Conservation (phyloP, 2,113 vertebrate species). For the Acrocephalus arundinaceus region DNA sequence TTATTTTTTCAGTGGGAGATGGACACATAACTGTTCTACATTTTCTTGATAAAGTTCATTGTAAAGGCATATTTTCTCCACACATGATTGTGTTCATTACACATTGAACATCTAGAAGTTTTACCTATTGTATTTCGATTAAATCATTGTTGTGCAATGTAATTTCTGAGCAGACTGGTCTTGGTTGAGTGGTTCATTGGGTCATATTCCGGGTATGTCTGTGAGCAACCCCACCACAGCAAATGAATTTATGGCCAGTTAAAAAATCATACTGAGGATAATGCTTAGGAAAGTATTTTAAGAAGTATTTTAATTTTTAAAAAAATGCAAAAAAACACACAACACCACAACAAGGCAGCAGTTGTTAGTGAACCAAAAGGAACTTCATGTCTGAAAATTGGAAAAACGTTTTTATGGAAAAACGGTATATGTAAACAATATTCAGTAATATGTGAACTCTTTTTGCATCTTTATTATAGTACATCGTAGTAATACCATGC, state of each 20-base stretch:
- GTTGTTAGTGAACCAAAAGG: neutral
- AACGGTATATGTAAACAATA: neutral
- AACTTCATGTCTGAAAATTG: neutral
- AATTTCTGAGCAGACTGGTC: neutral
- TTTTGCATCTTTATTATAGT: neutral
- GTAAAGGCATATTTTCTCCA: neutral
- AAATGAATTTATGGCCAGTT: neutral
- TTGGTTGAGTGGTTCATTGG: neutral
- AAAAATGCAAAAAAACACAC: neutral
- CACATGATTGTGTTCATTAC: neutral
- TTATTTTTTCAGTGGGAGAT: neutral
- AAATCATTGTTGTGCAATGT: neutral
- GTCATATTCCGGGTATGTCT: neutral
- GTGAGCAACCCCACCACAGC: neutral
- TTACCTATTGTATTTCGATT: neutral
- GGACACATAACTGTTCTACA: neutral
- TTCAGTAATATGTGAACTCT: neutral
- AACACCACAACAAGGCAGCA: neutral
- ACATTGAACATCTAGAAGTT: neutral
- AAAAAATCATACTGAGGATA: neutral
- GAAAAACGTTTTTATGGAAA: neutral
- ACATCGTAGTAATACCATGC: fast-evolving
- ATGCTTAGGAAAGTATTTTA: neutral
- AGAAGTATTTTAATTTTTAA: neutral
- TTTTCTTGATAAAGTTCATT: neutral